phyloP scores from a whole-genome alignment of 1,140 invertebrate genomes.

The Atta cephalotes region DNA sequence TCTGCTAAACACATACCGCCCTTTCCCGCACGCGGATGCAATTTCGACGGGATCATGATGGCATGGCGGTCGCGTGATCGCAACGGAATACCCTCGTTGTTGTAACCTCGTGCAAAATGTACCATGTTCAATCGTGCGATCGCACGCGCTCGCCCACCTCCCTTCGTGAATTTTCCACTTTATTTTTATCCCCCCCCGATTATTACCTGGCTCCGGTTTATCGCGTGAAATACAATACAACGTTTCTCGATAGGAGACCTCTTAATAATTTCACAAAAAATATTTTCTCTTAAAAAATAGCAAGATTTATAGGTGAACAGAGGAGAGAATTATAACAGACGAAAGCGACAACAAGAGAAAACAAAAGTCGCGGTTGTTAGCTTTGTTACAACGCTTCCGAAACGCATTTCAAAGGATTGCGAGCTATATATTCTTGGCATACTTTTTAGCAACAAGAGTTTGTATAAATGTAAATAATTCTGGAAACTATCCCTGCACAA shows the following conservation, averaged over 20 bases:
- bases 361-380: slow-evolving; percentile 10
- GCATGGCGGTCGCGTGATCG: slow-evolving; percentile 62
- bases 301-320: background rate
- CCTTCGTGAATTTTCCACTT: background rate
- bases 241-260: no score
- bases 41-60: slow-evolving; percentile 52
- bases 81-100: slow-evolving; percentile 31
- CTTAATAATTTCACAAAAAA: slow-evolving; percentile 1
- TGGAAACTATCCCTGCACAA: background rate
- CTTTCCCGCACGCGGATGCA: slow-evolving; percentile 20
- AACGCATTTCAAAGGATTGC: slow-evolving; percentile 13
- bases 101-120: slow-evolving; percentile 33
- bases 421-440: background rate
- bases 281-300: background rate
- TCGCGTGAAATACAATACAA: background rate
- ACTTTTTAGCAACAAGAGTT: slow-evolving; percentile 3
- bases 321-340: slow-evolving; percentile 3
- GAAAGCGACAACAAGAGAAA: background rate
- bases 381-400: slow-evolving; percentile 25
- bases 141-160: background rate
- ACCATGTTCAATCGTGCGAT: slow-evolving; percentile 33
- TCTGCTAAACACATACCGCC: slow-evolving; percentile 45
- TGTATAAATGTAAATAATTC: background rate
- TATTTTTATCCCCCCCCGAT: background rate
- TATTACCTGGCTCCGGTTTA: background rate